These are phyloP conservation scores for Ceraclea dissimilis DNA, from an alignment of 2,888 invertebrate species.

Conservation along the genomic window DNA sequence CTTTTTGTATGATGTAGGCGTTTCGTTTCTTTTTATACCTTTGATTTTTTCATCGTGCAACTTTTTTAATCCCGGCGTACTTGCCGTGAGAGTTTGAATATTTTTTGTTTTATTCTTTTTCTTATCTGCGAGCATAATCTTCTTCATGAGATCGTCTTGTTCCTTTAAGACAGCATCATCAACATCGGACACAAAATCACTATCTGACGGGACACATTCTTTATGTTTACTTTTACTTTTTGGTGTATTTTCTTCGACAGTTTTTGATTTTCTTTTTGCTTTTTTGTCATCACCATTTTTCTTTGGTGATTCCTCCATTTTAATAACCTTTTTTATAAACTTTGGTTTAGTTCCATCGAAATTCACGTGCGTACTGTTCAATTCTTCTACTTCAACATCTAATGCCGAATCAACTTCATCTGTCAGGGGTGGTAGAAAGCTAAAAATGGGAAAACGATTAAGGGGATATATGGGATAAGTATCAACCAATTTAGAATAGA, in stretches of 20 bases:
- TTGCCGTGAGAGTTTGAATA: neutral
- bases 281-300: neutral
- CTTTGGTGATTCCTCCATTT: neutral
- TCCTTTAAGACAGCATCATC: conserved; percentile 5
- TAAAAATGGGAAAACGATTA: too few relatives aligned
- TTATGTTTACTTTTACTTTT: neutral
- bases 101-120: neutral
- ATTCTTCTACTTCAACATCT: conserved; percentile 2
- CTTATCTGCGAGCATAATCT: conserved; percentile 11
- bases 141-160: conserved; percentile 10
- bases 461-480: too few relatives aligned
- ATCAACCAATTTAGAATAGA: too few relatives aligned
- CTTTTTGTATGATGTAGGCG: neutral
- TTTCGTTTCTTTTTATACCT: neutral
- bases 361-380: conserved; percentile 12
- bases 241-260: neutral
- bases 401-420: conserved; percentile 7
- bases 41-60: neutral
- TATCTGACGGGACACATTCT: conserved; percentile 4
- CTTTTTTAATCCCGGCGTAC: neutral
- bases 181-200: conserved; percentile 16
- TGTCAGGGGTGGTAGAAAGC: conserved; percentile 1
- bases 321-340: neutral
- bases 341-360: conserved; percentile 21
- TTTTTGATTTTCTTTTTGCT: neutral